These are phyloP conservation scores for Auanema sp. DNA, from an alignment of 2,888 invertebrate genomes.

Conservation along the genomic window DNA sequence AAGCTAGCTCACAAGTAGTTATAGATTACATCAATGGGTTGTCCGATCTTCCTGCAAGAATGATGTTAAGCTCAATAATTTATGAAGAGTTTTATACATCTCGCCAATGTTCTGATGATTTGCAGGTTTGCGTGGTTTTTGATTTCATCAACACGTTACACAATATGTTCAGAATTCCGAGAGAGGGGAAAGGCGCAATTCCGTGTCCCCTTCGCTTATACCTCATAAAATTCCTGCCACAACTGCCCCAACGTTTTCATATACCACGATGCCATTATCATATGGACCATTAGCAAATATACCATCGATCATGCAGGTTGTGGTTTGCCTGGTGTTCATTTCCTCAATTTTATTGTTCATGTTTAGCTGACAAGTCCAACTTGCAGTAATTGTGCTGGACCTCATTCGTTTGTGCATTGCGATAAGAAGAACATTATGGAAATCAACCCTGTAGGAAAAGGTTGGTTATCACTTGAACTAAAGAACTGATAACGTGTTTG, in stretches of 20 bases:
- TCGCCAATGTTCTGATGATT: constrained; percentile 20
- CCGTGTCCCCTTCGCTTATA: constrained; percentile 1
- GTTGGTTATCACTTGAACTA: background rate
- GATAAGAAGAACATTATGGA: constrained; percentile 21
- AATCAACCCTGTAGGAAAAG: constrained; percentile 3
- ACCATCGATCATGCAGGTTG: constrained; percentile 1
- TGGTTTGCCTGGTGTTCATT: background rate
- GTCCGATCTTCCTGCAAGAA: constrained; percentile 43
- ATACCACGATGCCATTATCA: constrained; percentile 8
- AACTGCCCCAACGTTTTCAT: constrained; percentile 4
- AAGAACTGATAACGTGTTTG: too few relatives aligned
- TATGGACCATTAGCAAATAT: constrained; percentile 6
- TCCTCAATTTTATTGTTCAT: background rate
- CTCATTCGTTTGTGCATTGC: constrained; percentile 27
- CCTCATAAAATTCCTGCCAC: constrained; percentile 4
- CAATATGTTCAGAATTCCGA: background rate
- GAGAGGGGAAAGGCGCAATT: background rate
- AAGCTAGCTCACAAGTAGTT: constrained; percentile 22
- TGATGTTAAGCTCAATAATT: constrained; percentile 39
- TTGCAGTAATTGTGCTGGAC: constrained; percentile 36
- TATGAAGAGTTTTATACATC: constrained; percentile 39
- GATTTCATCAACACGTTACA: too few relatives aligned
- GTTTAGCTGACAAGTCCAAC: constrained; percentile 22
- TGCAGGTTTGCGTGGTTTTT: constrained; percentile 5
- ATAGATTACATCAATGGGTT: constrained; percentile 42